Evolutionary conservation across 2,797 vertebrate species (phyloP), one percentile per base, ranked within the genome.

Genomic region (Pitangus sulphuratus): DNA sequence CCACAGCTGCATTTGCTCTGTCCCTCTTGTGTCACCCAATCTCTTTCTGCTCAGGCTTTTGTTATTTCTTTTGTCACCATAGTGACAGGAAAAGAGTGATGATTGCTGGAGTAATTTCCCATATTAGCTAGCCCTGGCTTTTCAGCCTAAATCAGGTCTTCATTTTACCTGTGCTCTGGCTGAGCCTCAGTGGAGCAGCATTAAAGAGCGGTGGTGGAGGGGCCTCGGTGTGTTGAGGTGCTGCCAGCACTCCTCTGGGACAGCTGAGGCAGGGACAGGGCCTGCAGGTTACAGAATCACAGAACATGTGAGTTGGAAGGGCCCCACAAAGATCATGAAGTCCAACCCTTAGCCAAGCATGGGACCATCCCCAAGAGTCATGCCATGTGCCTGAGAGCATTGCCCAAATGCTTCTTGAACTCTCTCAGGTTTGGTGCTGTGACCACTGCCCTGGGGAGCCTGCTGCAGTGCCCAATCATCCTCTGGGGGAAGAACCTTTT

Each of bases 41-140:
- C 80, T 75, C 54, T 47, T 69, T 79, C 80, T 90, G 64, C 60
- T 89, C 78, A 57, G 68, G 60, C 56, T 94, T 95, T 92, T 90
- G 70, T 94, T 33, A 94, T 91, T 84, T 44, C 70, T 96, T 95
- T 90, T 93, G 84, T 97, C 96, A 82, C 92, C 95, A 93, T 94
- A 93, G 93, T 89, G 92, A 96, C 90, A 93, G 72, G 17, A 72
- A 72, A 93, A 87, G 81, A 93, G 81, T 62, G 94, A 80, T 97
- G 95, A 95, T 95, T 95, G 77, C 90, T 76, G 70, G 92, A 93
- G 90, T 94, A 92, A 95, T 95, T 94, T 94, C 88, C 78, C 48
- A n/a, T 82, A 93, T 93, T 95, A 93, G 74, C 90, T 79, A 70
- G 56, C 4, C 1, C 51, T 86, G 77, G 42, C 66, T 94, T 92